Conservation (phyloP, 1,140 invertebrate genomes). For the Brevipalpus yothersi region DNA sequence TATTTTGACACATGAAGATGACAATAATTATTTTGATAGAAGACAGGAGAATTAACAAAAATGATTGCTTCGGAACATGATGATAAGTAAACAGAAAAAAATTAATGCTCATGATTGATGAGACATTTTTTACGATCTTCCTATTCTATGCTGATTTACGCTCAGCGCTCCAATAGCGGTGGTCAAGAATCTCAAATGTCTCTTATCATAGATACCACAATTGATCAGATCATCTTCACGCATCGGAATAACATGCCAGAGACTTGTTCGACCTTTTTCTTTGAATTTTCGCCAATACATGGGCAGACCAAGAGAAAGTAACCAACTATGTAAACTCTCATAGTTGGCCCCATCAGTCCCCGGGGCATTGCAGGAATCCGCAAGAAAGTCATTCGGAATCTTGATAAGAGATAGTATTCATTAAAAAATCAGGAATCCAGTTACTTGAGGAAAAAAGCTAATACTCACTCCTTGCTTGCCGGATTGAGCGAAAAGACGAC, state of each 20-base stretch:
- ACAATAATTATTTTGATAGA: background rate
- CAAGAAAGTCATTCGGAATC: conserved; percentile 21
- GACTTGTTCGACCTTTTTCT: conserved; percentile 2
- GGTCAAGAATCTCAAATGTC: conserved; percentile 11
- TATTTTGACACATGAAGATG: background rate
- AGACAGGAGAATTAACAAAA: background rate
- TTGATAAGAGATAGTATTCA: conserved; percentile 11
- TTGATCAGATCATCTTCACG: conserved; percentile 10
- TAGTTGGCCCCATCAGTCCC: conserved; percentile 19
- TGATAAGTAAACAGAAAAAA: background rate
- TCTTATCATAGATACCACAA: conserved; percentile 10
- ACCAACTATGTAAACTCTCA: conserved; percentile 18
- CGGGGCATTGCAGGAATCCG: conserved; percentile 16
- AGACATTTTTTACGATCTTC: conserved; percentile 3
- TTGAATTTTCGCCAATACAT: conserved; percentile 18
- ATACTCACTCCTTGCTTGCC: conserved; percentile 13
- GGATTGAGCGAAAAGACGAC: conserved; percentile 13
- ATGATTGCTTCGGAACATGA: background rate
- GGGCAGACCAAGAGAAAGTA: conserved; percentile 22
- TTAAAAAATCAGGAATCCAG: conserved; percentile 3
- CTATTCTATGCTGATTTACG: conserved; percentile 8
- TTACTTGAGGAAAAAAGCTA: too few relatives aligned
- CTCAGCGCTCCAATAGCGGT: conserved; percentile 12
- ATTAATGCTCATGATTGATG: background rate
- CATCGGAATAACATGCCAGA: conserved; percentile 5